Base-by-base conservation (phyloP, 2,797 vertebrate genomes). In the Sebastes jordani region DNA sequence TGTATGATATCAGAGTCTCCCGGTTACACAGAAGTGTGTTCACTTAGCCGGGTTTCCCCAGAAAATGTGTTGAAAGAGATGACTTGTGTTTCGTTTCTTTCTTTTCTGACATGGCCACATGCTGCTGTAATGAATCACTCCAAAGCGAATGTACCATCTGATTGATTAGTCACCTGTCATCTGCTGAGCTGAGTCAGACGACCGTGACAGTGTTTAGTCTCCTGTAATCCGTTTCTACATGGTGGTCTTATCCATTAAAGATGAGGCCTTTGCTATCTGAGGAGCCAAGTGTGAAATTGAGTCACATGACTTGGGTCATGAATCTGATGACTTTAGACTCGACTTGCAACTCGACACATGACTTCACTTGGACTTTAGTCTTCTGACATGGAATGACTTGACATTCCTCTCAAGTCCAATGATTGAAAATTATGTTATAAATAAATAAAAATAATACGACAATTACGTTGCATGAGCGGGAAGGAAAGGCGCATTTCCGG, bases 1-100 rank as follows among this genome's bases (percentile, higher is more conserved):
- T 58, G 36, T 46, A 25, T 58, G 32, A 73, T 60, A 60, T 22
- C 2, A 29, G 54, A 2, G 56, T 71, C 62, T 66, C 65, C 18
- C 22, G 18, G 23, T 76, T 66, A 25, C 63, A 60, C 71, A 71
- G 78, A 81, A 80, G 76, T 23, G 20, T 80, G 36, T 58, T 71
- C 54, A 55, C 30, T 81, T 22, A 27, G 22, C 60, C 67, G 79
- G 46, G 63, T 83, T 81, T 76, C 27, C 67, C 25, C 32, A n/a
- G 30, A 74, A 14, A 74, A 4, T 2, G 10, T 18, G 9, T 27
- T 36, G 5, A 27, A 68, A 59, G 30, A 59, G 5, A 11, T 4
- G 27, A 11, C 4, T 46, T n/a, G 11, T 8, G 6, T 70, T 30
- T 63, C 4, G 1, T 36, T 13, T 65, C 7, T 11, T 13, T 46